These are phyloP conservation scores for Oenanthe oenanthe DNA, from an alignment of 2,113 vertebrate species.

Conservation along the genomic window DNA sequence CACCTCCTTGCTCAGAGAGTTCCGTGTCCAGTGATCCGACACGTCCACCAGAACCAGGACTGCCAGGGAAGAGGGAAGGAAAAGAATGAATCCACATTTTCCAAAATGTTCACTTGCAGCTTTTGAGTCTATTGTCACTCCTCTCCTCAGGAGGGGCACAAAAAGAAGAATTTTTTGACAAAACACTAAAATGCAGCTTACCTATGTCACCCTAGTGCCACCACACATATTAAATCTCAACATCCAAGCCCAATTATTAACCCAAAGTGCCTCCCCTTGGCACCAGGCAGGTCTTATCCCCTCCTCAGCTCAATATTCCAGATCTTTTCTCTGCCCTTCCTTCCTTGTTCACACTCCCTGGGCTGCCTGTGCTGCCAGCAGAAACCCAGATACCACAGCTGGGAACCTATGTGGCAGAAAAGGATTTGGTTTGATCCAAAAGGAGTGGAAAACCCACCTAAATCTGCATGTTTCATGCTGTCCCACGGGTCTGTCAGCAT, in stretches of 20 bases:
- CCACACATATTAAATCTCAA: neutral
- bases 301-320: neutral
- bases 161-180: neutral
- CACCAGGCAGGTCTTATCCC: neutral
- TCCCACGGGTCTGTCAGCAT: constrained; percentile 88
- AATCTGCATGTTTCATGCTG: constrained; percentile 85
- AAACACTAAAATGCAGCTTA: neutral
- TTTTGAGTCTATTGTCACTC: accelerated
- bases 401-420: neutral
- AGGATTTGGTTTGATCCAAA: neutral
- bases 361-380: neutral
- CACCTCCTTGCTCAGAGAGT: constrained; percentile 81
- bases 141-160: neutral
- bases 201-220: accelerated
- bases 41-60: constrained; percentile 91
- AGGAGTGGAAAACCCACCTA: constrained; percentile 74
- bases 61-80: constrained; percentile 44
- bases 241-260: neutral
- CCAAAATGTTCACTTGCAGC: accelerated
- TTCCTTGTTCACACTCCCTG: neutral
- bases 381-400: neutral
- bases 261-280: neutral
- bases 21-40: constrained; percentile 85
- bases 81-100: neutral
- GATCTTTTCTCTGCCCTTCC: neutral